Conservation (phyloP, 2,113 vertebrate species). For the Trematocara macrostoma region DNA sequence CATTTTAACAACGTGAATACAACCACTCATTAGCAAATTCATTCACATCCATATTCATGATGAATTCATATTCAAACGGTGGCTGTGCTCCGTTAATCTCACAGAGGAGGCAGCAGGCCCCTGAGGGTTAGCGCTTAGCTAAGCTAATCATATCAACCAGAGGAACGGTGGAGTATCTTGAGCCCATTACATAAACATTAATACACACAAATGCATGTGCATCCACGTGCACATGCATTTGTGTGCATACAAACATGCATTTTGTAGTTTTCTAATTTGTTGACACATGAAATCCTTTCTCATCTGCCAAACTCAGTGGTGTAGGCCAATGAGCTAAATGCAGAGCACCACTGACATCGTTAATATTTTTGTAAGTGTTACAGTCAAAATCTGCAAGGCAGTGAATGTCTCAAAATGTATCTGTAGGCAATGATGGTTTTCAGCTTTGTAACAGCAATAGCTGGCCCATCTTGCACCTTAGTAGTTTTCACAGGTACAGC, state of each 20-base stretch:
- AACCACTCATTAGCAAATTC: constrained; percentile 52
- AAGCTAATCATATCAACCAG: constrained; percentile 64
- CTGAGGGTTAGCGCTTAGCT: constrained; percentile 62
- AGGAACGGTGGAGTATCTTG: constrained; percentile 37
- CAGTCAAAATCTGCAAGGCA: not conserved
- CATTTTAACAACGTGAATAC: constrained; percentile 26
- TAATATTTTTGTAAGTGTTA: constrained; percentile 10
- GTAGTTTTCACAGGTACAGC: not conserved
- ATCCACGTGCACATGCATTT: not conserved
- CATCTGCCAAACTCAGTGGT: constrained; percentile 35
- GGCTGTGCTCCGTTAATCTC: constrained; percentile 62
- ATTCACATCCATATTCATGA: constrained; percentile 59
- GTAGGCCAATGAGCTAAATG: constrained; percentile 21
- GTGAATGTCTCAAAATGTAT: not conserved
- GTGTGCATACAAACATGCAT: not conserved
- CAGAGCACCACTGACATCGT: constrained; percentile 11
- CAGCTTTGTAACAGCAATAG: not conserved
- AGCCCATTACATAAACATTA: constrained; percentile 54
- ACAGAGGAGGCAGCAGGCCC: constrained; percentile 42
- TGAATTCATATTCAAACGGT: constrained; percentile 58
- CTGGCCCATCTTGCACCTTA: not conserved
- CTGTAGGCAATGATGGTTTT: not conserved
- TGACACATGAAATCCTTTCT: constrained; percentile 43
- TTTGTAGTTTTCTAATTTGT: not conserved
- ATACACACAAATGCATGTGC: not conserved